Percentiles rank a stretch among this genome's conserved stretches.
Evolutionary conservation across 2,113 vertebrate genomes (phyloP).

Genomic region (Sakesphorus luctuosus): DNA sequence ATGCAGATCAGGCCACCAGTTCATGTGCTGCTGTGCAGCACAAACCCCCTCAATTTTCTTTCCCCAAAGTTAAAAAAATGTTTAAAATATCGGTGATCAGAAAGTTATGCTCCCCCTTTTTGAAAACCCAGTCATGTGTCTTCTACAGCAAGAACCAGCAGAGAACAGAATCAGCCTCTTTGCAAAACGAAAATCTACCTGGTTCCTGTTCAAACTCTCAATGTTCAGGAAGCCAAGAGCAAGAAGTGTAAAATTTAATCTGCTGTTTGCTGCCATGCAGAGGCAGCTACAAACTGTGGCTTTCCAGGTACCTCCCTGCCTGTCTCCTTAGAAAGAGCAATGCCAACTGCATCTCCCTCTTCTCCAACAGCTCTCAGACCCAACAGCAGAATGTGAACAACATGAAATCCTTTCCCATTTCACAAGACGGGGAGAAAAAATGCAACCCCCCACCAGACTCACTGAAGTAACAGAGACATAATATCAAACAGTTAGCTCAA

Average conservation of each 20-base stretch:
- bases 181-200: neutral
- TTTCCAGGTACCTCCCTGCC: neutral
- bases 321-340: neutral
- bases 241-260: rapidly evolving
- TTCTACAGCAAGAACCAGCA: neutral
- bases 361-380: neutral
- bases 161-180: neutral
- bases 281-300: neutral
- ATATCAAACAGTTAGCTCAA: neutral
- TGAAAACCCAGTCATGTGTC: neutral
- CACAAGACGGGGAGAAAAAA: neutral
- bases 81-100: neutral
- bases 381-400: neutral
- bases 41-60: neutral
- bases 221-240: neutral
- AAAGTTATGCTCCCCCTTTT: neutral
- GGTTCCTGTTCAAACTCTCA: neutral
- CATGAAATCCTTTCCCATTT: neutral
- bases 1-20: neutral
- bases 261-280: neutral
- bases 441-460: neutral
- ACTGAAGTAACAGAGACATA: neutral
- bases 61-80: neutral
- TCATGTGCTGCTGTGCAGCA: neutral
- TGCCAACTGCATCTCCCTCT: neutral